Conservation (phyloP, 2,113 vertebrate species). For the Mastomys coucha region DNA sequence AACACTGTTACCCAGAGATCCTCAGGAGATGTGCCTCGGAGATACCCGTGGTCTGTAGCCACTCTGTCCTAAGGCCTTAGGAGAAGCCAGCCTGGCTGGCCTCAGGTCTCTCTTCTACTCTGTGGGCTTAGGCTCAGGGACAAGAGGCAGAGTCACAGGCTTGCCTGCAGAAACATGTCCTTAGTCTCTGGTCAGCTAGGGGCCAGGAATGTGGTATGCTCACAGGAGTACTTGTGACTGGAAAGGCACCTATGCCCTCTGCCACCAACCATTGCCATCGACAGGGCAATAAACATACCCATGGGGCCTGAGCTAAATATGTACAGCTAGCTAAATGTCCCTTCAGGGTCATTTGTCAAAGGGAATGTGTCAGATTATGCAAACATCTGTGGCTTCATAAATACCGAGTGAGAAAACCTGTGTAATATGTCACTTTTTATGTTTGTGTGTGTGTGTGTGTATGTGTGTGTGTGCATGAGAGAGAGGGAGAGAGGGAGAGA, state of each 20-base stretch:
- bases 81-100: neutral
- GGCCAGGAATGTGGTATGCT: neutral
- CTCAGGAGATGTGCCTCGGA: rapidly evolving
- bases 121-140: neutral
- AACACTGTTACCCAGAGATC: rapidly evolving
- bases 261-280: neutral
- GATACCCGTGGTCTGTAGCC: neutral
- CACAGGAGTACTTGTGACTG: neutral
- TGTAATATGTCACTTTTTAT: neutral
- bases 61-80: rapidly evolving
- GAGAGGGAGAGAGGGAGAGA: no score
- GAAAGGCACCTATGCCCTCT: neutral
- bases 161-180: neutral
- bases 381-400: neutral
- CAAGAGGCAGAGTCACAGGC: neutral
- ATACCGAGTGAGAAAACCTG: neutral
- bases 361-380: neutral
- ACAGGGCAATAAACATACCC: neutral
- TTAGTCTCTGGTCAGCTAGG: neutral
- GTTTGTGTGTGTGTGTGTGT: neutral
- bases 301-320: neutral
- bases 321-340: neutral
- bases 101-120: neutral
- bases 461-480: neutral
- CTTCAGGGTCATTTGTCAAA: neutral